Conservation (phyloP, 1,140 invertebrate genomes). For the Ceratina australensis region DNA sequence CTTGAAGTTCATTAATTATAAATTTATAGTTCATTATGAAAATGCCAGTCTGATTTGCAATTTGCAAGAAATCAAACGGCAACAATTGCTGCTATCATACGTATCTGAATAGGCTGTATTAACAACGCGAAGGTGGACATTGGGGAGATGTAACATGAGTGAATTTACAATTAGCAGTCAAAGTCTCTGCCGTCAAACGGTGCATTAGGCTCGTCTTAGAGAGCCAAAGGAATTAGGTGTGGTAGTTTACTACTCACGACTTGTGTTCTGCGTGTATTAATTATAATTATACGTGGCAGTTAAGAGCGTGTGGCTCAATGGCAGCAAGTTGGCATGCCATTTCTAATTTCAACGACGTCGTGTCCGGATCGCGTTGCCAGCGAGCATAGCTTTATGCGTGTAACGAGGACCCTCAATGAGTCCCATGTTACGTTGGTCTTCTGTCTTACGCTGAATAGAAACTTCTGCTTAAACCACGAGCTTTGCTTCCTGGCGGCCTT, state of each 20-base stretch:
- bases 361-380: constrained; percentile 46
- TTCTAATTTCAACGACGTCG: constrained; percentile 53
- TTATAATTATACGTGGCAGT: constrained; percentile 55
- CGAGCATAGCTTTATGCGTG: constrained; percentile 38
- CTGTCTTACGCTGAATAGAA: not conserved
- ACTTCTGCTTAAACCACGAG: no score
- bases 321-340: constrained; percentile 44
- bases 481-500: no score
- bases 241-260: not conserved
- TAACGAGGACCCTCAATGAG: constrained; percentile 43
- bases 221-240: constrained; percentile 32
- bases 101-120: not conserved
- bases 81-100: constrained; percentile 2
- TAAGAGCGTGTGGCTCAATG: constrained; percentile 43
- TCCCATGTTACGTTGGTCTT: constrained; percentile 39
- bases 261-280: constrained; percentile 31
- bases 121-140: not conserved
- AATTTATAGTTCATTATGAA: no score
- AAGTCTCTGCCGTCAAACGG: constrained; percentile 22
- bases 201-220: constrained; percentile 1
- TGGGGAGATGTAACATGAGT: constrained; percentile 6
- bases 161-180: constrained; percentile 42
- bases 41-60: not conserved
- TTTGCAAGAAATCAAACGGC: constrained; percentile 4
- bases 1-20: no score